phyloP scores from a whole-genome alignment of 2,113 vertebrate genomes.

The Emydocephalus ijimae region DNA sequence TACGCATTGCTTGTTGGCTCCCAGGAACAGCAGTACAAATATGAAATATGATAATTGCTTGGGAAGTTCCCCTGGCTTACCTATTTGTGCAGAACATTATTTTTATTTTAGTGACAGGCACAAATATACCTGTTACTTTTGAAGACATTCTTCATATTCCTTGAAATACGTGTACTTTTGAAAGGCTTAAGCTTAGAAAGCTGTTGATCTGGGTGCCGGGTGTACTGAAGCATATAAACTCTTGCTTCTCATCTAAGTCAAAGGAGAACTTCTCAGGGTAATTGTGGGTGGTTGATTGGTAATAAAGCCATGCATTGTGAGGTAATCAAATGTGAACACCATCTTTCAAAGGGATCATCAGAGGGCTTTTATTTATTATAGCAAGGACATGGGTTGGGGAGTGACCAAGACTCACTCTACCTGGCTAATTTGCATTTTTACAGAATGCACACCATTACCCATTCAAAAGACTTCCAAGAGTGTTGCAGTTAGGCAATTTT shows the following conservation, averaged over 20 bases:
- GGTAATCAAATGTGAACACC: background rate
- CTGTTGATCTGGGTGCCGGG: background rate
- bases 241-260: background rate
- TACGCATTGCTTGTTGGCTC: background rate
- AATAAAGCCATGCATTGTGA: background rate
- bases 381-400: background rate
- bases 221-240: background rate
- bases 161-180: background rate
- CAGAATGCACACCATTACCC: background rate
- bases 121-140: background rate
- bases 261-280: background rate
- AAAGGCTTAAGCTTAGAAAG: background rate
- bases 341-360: background rate
- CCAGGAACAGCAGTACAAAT: background rate
- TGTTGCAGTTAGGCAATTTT: background rate
- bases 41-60: background rate
- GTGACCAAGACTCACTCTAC: background rate
- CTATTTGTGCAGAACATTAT: background rate
- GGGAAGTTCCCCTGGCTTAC: background rate
- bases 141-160: background rate
- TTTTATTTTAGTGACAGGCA: background rate
- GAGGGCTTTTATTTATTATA: background rate
- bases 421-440: background rate
- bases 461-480: background rate
- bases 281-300: background rate